These are phyloP conservation scores for Episyrphus balteatus DNA, from an alignment of 1,140 invertebrate species.

Conservation along the genomic window DNA sequence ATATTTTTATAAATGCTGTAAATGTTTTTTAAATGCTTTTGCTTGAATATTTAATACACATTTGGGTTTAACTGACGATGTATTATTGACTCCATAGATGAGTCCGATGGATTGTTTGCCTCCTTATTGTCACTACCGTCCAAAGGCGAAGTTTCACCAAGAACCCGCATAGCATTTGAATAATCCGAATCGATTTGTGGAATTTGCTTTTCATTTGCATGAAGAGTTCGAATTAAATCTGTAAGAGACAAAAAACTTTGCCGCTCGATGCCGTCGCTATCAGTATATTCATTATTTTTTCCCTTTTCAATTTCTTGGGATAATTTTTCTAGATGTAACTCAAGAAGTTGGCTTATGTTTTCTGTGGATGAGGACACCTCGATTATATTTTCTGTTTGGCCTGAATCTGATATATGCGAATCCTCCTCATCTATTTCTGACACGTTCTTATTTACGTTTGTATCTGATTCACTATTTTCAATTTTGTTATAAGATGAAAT, in stretches of 20 bases:
- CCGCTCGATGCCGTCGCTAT: conserved; percentile 25
- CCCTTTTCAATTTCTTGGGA: conserved; percentile 33
- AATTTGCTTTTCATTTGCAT: conserved; percentile 35
- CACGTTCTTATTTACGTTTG: not conserved
- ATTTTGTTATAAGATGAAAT: no score
- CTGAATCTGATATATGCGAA: no score
- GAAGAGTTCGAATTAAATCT: conserved; percentile 32
- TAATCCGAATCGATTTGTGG: conserved; percentile 36
- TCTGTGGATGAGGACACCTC: conserved; percentile 16
- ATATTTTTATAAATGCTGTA: no score
- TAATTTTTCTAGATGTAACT: conserved; percentile 34
- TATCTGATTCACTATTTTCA: no score
- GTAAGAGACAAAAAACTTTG: conserved; percentile 33
- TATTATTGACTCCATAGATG: no score
- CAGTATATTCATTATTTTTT: conserved; percentile 2
- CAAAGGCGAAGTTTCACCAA: conserved; percentile 28
- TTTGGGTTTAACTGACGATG: no score
- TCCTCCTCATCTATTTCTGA: no score
- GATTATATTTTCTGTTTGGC: not conserved
- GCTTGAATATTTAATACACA: no score
- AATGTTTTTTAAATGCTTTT: no score
- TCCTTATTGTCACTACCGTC: conserved; percentile 6
- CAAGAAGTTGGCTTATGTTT: conserved; percentile 19
- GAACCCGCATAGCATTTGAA: conserved; percentile 35
- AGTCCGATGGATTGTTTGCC: no score